Evolutionary conservation across 2,797 vertebrate species (phyloP).

Genomic region (Poecilia velifera): DNA sequence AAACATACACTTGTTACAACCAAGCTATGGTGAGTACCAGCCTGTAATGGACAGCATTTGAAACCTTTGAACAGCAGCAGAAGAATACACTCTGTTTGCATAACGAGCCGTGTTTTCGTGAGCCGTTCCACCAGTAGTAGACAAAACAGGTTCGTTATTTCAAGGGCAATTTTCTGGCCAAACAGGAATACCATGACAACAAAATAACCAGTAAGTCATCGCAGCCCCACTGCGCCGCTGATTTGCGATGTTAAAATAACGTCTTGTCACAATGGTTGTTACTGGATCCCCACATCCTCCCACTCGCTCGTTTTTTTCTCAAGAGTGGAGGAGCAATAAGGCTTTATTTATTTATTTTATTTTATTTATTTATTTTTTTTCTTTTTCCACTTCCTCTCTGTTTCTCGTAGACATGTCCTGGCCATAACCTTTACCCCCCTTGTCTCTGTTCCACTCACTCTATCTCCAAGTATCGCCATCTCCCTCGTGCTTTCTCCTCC

Average conservation of each 20-base stretch:
- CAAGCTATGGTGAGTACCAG: not conserved
- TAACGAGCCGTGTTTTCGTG: not conserved
- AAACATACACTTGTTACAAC: not conserved
- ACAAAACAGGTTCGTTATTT: not conserved
- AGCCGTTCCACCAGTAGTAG: not conserved
- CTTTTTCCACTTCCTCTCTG: slow-evolving; percentile 24
- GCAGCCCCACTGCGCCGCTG: not conserved
- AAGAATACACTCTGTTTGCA: not conserved
- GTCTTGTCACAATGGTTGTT: slow-evolving; percentile 25
- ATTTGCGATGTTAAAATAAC: slow-evolving; percentile 31
- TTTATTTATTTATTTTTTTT: slow-evolving; percentile 16
- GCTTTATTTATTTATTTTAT: slow-evolving; percentile 21
- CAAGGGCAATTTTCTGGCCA: not conserved
- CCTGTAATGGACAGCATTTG: not conserved
- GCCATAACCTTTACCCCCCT: slow-evolving; percentile 51
- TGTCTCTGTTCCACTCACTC: slow-evolving; percentile 37
- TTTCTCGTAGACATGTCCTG: slow-evolving; percentile 54
- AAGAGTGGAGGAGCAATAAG: slow-evolving; percentile 45
- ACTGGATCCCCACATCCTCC: slow-evolving; percentile 17
- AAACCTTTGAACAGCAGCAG: not conserved
- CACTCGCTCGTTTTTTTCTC: slow-evolving; percentile 15
- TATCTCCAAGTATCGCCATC: slow-evolving; percentile 44
- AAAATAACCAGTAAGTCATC: not conserved
- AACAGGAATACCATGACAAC: slow-evolving; percentile 9
- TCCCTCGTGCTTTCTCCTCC: slow-evolving; percentile 29